Conservation (phyloP, 2,888 invertebrate genomes). For the Sinohyriopsis cumingii region DNA sequence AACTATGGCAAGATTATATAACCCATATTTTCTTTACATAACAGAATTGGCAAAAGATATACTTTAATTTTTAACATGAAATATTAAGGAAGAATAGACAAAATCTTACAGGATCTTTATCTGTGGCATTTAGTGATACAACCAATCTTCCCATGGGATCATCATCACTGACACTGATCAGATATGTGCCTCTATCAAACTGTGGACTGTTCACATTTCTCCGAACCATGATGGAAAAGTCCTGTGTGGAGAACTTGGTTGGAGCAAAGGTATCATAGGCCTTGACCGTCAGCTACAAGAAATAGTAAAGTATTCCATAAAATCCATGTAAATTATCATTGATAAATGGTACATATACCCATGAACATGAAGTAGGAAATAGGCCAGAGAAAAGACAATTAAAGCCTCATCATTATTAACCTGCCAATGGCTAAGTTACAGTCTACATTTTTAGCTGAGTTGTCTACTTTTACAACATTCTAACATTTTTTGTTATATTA, state of each 20-base stretch:
- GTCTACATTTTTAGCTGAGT: too few relatives aligned
- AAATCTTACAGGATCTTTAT: constrained; percentile 58
- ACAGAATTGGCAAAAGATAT: too few relatives aligned
- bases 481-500: too few relatives aligned
- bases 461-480: too few relatives aligned
- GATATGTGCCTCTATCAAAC: constrained; percentile 30
- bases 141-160: constrained; percentile 46
- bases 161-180: constrained; percentile 49
- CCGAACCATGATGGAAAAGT: constrained; percentile 51
- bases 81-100: not conserved
- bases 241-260: constrained; percentile 37
- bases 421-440: too few relatives aligned
- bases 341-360: too few relatives aligned
- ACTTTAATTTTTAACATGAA: not conserved
- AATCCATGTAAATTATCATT: not conserved
- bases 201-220: constrained; percentile 61
- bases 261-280: constrained; percentile 63
- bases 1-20: too few relatives aligned
- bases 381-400: too few relatives aligned
- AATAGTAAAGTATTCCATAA: constrained; percentile 7
- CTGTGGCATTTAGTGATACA: constrained; percentile 55
- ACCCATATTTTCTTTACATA: too few relatives aligned
- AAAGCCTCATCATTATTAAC: too few relatives aligned
- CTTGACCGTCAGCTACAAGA: constrained; percentile 51
- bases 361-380: too few relatives aligned